Percentiles rank a stretch among this genome's conserved stretches.
phyloP scores from a whole-genome alignment of 2,797 vertebrate species.

The Eulemur rubriventer region DNA sequence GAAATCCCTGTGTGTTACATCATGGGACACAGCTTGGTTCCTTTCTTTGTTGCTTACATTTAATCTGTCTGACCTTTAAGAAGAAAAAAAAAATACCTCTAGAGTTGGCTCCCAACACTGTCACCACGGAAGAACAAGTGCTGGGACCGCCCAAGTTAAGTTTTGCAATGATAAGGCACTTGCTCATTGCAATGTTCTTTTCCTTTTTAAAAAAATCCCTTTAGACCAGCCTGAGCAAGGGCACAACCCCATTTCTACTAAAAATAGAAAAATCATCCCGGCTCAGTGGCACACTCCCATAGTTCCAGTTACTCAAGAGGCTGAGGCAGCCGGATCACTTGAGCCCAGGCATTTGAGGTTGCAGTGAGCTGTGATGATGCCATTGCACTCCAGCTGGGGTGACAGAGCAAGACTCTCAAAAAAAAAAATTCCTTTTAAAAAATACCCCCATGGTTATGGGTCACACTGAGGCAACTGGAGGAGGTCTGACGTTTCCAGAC shows the following conservation, averaged over 20 bases:
- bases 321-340: neutral
- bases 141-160: neutral
- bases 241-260: neutral
- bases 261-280: neutral
- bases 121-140: conserved; percentile 1
- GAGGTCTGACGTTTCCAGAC: neutral
- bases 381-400: neutral
- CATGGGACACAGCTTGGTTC: neutral
- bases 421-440: neutral
- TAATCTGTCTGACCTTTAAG: conserved; percentile 41
- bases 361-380: neutral
- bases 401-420: neutral
- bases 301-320: neutral
- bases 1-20: neutral
- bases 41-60: conserved; percentile 48
- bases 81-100: conserved; percentile 19
- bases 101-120: neutral
- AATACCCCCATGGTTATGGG: neutral
- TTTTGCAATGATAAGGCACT: neutral
- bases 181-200: neutral
- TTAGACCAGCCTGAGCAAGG: neutral
- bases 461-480: neutral
- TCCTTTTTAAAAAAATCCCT: neutral
- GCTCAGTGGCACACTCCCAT: no score
- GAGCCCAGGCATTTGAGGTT: neutral